Evolutionary conservation across 1,140 invertebrate genomes (phyloP).

Genomic region (Lamellibrachia luymesi): DNA sequence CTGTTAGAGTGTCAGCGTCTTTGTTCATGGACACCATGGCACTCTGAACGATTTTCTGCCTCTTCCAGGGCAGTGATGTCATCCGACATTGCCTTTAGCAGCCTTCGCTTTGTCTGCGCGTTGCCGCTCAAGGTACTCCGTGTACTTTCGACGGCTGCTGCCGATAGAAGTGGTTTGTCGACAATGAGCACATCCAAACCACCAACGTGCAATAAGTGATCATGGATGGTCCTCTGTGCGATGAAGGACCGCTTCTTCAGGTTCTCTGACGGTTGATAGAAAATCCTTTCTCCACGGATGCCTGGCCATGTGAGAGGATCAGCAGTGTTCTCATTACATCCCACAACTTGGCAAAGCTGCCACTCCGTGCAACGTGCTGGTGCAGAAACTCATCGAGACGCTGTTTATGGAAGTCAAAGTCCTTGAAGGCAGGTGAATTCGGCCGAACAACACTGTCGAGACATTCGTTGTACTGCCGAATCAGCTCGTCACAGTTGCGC

Average conservation of each 20-base stretch:
- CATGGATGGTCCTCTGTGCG: conserved; percentile 19
- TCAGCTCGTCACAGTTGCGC: conserved; percentile 21
- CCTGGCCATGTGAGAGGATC: conserved; percentile 37
- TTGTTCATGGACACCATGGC: neutral
- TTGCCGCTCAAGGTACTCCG: neutral
- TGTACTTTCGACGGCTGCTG: neutral
- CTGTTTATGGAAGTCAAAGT: neutral
- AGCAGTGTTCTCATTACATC: conserved; percentile 27
- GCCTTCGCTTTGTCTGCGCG: neutral
- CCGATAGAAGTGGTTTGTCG: neutral
- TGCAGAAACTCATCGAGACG: conserved; percentile 29
- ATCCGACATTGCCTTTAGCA: neutral
- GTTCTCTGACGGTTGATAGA: conserved; percentile 40
- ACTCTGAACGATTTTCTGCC: neutral
- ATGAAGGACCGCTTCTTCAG: conserved; percentile 32
- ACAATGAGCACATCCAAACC: neutral
- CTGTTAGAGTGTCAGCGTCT: neutral
- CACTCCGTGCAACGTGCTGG: neutral
- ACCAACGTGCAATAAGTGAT: neutral
- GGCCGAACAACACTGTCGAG: neutral
- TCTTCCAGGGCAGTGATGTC: neutral
- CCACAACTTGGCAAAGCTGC: conserved; percentile 24
- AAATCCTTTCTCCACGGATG: conserved; percentile 7
- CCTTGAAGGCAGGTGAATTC: neutral
- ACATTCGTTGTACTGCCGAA: neutral